These are phyloP conservation scores for Myotis planiceps DNA, from an alignment of 2,797 vertebrate species.

Conservation along the genomic window DNA sequence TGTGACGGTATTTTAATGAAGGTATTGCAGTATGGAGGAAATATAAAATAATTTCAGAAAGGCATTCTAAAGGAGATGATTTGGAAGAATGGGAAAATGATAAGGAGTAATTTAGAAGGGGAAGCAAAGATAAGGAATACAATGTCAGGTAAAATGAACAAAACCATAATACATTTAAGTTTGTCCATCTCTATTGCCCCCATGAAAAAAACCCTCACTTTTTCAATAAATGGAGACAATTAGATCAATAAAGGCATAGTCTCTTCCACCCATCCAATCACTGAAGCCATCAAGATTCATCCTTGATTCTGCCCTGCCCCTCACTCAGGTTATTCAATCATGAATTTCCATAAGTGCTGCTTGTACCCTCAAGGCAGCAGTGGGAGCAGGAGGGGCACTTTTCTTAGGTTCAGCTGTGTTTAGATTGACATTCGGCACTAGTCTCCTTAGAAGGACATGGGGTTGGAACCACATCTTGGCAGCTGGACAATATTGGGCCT, in stretches of 20 bases:
- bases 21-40: not conserved
- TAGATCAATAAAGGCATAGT: not conserved
- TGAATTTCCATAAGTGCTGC: not conserved
- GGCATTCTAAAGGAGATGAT: not conserved
- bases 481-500: not conserved
- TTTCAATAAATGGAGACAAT: not conserved
- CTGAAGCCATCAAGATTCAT: not conserved
- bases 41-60: not conserved
- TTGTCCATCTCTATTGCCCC: not conserved
- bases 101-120: not conserved
- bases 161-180: not conserved
- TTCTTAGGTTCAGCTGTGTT: not conserved
- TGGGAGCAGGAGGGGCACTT: accelerated
- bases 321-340: not conserved
- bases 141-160: not conserved
- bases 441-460: not conserved
- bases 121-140: not conserved
- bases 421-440: not conserved
- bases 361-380: not conserved
- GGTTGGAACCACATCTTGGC: not conserved
- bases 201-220: not conserved
- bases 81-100: not conserved
- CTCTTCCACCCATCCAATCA: not conserved
- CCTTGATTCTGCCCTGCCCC: not conserved
- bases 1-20: not conserved